A percentile compares a stretch with the other conserved stretches of the same genome.
These are phyloP conservation scores for Apostichopus parvimensis DNA, from an alignment of 35 echinoderm and acorn worm genomes.

Conservation along the genomic window DNA sequence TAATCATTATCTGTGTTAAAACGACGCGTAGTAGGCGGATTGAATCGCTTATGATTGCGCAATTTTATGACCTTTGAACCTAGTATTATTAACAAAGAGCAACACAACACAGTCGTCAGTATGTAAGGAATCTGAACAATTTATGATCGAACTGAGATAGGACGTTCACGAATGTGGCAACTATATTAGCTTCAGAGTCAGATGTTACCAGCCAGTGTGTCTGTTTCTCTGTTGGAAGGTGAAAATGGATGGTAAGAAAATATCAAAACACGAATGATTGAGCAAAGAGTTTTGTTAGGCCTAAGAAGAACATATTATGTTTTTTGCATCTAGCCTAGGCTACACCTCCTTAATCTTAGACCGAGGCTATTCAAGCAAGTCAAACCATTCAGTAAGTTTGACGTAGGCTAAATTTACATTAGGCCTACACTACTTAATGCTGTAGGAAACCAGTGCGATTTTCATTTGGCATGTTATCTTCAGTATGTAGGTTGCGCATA, in stretches of 20 bases:
- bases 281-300: not conserved
- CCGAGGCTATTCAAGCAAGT: too few species aligned
- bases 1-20: too few species aligned
- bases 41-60: slow-evolving; percentile 5
- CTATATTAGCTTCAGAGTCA: not conserved
- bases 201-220: not conserved
- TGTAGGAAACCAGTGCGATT: too few species aligned
- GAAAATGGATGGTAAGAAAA: not conserved
- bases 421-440: too few species aligned
- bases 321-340: too few species aligned
- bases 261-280: not conserved
- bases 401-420: too few species aligned
- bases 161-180: not conserved
- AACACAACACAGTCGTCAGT: slow-evolving; percentile 8
- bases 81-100: not conserved
- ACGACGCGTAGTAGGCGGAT: too few species aligned
- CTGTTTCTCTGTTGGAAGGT: not conserved
- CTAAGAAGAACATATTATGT: too few species aligned
- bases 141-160: not conserved
- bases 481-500: too few species aligned
- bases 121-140: slow-evolving; percentile 41
- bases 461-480: too few species aligned
- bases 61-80: slow-evolving; percentile 18
- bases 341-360: too few species aligned
- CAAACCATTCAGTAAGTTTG: too few species aligned